Evolutionary conservation across 2,888 invertebrate species (phyloP), one percentile per base, ranked within the genome.

Genomic region (Ochropleura plecta): DNA sequence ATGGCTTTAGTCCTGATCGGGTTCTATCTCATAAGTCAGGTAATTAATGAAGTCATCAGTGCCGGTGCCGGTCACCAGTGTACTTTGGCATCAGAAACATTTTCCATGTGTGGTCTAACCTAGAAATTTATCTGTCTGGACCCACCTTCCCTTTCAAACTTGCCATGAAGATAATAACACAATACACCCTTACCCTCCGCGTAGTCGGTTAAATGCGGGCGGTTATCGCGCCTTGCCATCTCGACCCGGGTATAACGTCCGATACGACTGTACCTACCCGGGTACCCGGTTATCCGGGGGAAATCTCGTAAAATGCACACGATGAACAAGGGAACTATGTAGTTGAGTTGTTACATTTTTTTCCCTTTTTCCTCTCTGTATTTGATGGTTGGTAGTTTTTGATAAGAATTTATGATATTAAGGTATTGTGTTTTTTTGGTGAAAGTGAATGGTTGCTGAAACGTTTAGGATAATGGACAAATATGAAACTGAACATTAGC

Each of bases 221-320:
- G 69, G 72, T 74, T 86, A 87, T 87, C 86, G 63, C 62, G 30
- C 20, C 66, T 48, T 73, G 42, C 76, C 65, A 87, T 87, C 86
- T 86, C 68, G 74, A 69, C 68, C 86, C 87, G 78, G 79, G 78
- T 53, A 79, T 77, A 77, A 81, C 65, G 82, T 73, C 82, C 64
- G 86, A 83, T 87, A 82, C 77, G 69, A 67, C 64, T 59, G 78
- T 64, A 55, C 59, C 73, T 79, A 81, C 67, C 69, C 78, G 72
- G 70, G 64, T 65, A 66, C 55, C 53, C 82, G 73, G 76, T 81
- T 86, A 88, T 88, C 88, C 70, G 78, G 68, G 48, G 48, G 57
- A 63, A 67, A 87, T 88, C 84, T 84, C 75, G 74, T 81, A 77
- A 79, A 78, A 63, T 78, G 74, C 83, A 84, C 77, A 83, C 82